These are phyloP conservation scores for Vimba vimba DNA, from an alignment of 2,113 vertebrate species.

Conservation along the genomic window DNA sequence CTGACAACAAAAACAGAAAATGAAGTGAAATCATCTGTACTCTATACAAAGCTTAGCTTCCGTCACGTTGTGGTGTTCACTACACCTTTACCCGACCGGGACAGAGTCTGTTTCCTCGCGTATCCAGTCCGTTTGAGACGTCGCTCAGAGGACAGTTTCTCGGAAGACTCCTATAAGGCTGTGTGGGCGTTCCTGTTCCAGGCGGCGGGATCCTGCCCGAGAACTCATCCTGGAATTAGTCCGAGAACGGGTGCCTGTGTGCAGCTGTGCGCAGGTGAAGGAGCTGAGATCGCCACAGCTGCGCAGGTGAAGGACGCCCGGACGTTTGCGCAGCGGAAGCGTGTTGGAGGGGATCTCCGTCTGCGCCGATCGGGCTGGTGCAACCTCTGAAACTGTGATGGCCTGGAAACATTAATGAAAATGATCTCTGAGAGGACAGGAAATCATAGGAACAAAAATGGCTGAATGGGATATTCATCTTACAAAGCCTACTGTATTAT, in stretches of 20 bases:
- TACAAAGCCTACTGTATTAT: not conserved
- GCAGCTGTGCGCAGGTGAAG: slow-evolving; percentile 67
- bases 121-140: not conserved
- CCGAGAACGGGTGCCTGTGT: slow-evolving; percentile 36
- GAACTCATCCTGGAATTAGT: slow-evolving; percentile 47
- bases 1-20: slow-evolving; percentile 7
- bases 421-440: not conserved
- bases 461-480: not conserved
- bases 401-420: slow-evolving; percentile 63
- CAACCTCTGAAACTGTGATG: slow-evolving; percentile 64
- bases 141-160: slow-evolving; percentile 81
- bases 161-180: slow-evolving; percentile 79
- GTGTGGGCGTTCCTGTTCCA: slow-evolving; percentile 70
- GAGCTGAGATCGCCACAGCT: slow-evolving; percentile 85
- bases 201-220: slow-evolving; percentile 55
- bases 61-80: not conserved
- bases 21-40: not conserved
- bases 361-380: slow-evolving; percentile 25
- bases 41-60: not conserved
- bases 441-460: not conserved
- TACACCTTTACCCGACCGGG: no score
- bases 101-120: not conserved
- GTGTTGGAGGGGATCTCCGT: not conserved
- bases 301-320: slow-evolving; percentile 76
- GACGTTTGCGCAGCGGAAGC: slow-evolving; percentile 58